Evolutionary conservation across 1,140 invertebrate genomes (phyloP).

Genomic region (Cecropterus lyciades): DNA sequence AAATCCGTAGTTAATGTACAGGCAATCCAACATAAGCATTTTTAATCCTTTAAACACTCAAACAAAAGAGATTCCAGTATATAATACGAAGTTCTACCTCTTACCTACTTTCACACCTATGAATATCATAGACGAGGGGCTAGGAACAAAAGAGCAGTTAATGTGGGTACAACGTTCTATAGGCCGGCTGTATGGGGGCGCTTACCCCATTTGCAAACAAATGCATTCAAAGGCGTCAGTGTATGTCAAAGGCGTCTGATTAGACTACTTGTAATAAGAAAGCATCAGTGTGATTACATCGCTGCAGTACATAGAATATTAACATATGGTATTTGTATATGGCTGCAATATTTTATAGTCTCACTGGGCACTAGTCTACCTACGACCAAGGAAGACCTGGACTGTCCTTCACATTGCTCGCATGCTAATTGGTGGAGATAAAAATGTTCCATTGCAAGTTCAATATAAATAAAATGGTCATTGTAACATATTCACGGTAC

Average conservation of each 20-base stretch:
- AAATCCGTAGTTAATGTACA: too few relatives aligned
- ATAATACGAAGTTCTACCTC: constrained; percentile 24
- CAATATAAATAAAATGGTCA: too few relatives aligned
- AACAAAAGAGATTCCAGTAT: neutral
- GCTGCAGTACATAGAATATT: too few relatives aligned
- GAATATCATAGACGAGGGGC: constrained; percentile 15
- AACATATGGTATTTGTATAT: too few relatives aligned
- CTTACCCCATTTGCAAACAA: constrained; percentile 31
- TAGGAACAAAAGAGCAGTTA: constrained; percentile 22
- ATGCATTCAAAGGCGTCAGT: constrained; percentile 28
- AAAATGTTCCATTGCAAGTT: too few relatives aligned
- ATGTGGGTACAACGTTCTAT: constrained; percentile 18
- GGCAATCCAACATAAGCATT: too few relatives aligned
- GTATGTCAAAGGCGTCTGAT: constrained; percentile 5
- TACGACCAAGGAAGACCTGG: too few relatives aligned
- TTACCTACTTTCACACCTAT: constrained; percentile 46
- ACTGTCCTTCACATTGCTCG: too few relatives aligned
- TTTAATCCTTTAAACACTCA: neutral
- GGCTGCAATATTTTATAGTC: too few relatives aligned
- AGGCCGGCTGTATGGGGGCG: constrained; percentile 20
- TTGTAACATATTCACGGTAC: too few relatives aligned
- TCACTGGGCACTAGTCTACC: too few relatives aligned
- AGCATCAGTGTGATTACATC: constrained; percentile 1
- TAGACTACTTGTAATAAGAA: constrained; percentile 9
- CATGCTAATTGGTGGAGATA: too few relatives aligned